phyloP scores from a whole-genome alignment of 2,113 vertebrate genomes.

The Pteronura brasiliensis region DNA sequence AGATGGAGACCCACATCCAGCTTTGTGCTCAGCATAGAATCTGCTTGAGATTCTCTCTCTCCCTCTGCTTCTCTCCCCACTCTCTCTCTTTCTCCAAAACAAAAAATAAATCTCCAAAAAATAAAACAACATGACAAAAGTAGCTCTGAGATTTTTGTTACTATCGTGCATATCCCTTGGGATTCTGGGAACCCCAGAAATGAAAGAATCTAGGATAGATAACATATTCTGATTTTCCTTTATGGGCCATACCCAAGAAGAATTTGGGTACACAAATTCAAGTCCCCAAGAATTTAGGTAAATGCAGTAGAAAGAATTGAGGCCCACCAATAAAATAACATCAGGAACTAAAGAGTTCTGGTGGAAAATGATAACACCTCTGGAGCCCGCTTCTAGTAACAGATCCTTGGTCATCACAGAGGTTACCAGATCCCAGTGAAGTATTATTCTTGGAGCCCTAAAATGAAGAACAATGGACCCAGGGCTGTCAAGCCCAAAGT shows the following conservation, averaged over 20 bases:
- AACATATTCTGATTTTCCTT: background rate
- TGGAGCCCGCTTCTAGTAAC: conserved; percentile 24
- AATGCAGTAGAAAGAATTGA: conserved; percentile 5
- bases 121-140: background rate
- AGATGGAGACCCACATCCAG: background rate
- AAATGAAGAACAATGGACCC: background rate
- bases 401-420: background rate
- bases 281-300: background rate
- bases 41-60: background rate
- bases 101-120: background rate
- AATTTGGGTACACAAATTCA: too few relatives aligned
- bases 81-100: background rate
- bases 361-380: background rate
- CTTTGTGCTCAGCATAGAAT: background rate
- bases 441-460: background rate
- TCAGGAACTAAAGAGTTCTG: background rate
- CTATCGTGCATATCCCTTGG: background rate
- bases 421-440: background rate
- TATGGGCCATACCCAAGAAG: background rate
- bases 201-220: background rate
- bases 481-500: background rate
- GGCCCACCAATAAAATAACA: background rate
- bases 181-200: background rate
- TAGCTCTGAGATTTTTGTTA: background rate
- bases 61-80: background rate